Evolutionary conservation across 2,797 vertebrate species (phyloP), one percentile per base, ranked within the genome.

Genomic region (Sebastolobus altivelis): DNA sequence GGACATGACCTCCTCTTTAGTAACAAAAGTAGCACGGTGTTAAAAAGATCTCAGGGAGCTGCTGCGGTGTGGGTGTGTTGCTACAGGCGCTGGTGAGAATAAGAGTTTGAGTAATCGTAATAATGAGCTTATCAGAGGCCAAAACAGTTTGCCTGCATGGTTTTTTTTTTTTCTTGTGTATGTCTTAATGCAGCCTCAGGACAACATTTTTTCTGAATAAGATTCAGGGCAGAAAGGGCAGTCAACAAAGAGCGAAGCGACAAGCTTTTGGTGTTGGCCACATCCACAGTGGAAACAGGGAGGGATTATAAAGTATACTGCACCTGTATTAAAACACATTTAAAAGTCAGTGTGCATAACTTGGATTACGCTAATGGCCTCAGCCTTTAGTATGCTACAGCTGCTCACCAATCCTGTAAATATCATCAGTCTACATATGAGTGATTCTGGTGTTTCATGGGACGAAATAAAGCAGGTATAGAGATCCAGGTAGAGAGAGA

Each of bases 51-150:
- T 60, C 22, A 76, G 54, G 29, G 13, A 65, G 58, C 6, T 61
- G n/a, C 46, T 61, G 43, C 58, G 49, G 58, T 72, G 76, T 82
- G 58, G 65, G 72, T 67, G 72, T 79, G 67, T 59, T 76, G 80
- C 75, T 63, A 27, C 13, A 82, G 63, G 63, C 52, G 2, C 56
- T 40, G 12, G 25, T 49, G 43, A 55, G 68, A 72, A 12, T n/a
- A 74, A 79, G 38, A 60, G 63, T 65, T 63, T 74, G 71, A 72
- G 52, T 80, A 71, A 63, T 67, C 35, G 8, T 75, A 46, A 72
- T 61, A 66, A 76, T 77, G 55, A 62, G 22, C 16, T 74, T 65
- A 69, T 77, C 25, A 63, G 16, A 71, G 61, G 46, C 22, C 43
- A 29, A 18, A 56, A 65, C 56, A 43, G 37, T 35, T 58, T 35